Base-by-base conservation (phyloP, 2,797 vertebrate genomes). In the Notoglanidium macrostoma region DNA sequence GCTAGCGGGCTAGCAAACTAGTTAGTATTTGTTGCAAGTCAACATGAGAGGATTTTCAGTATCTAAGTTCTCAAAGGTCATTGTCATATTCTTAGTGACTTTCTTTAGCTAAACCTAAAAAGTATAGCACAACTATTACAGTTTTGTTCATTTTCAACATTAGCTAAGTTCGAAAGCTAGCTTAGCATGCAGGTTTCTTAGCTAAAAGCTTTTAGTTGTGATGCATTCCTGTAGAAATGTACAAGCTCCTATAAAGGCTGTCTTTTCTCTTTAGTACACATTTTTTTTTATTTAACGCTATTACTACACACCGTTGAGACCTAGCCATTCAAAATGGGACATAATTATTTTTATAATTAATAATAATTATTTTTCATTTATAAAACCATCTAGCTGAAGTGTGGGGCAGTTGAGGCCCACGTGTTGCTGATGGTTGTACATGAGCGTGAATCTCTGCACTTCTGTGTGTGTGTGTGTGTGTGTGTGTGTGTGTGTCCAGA, bases 401-500 rank as follows among this genome's bases (percentile, higher is more conserved):
- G 51, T 55, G 51, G 17, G 76, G 35, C 51, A 61, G 21, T 61
- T 44, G 35, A 14, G 21, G 21, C 76, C 32, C 73, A 55, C 0
- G 9, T 35, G 29, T 32, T 35, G 19, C 29, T 78, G 51, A 32
- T 32, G 76, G 55, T 11, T 80, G 46, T 54, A 74, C 2, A 1
- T 49, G 72, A 54, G 15, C 17, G 17, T 78, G 74, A 78, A 78
- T 55, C 51, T 55, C 51, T 77, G 26, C 73, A 76, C 14, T 51
- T 73, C 46, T 73, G 40, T 46, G 40, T 73, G 67, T 21, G 32
- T 19, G 65, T 68, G 29, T 68, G 12, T 68, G 67, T 40, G 67
- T 19, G 32, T 40, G 32, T 40, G 68, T 7, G 51, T 55, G 73
- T 9, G 76, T 57, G 76, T 57, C 51, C 68, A 81, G 90, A 85